Conservation (phyloP, 2,113 vertebrate species). For the Panurus biarmicus region DNA sequence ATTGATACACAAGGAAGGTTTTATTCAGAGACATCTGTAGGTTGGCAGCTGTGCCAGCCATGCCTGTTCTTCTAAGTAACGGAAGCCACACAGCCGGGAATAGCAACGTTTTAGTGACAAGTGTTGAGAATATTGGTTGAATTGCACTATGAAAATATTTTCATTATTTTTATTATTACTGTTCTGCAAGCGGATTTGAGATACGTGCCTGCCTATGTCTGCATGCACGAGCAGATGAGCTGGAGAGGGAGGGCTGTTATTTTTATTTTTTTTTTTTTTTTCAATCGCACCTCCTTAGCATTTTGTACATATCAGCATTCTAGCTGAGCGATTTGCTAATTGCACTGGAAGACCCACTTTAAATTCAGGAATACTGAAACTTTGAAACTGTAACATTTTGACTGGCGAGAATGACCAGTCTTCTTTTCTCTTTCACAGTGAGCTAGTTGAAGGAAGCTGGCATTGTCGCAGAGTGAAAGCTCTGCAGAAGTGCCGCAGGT, state of each 20-base stretch:
- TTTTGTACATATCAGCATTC: slow-evolving; percentile 36
- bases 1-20: slow-evolving; percentile 48
- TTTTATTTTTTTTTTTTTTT: neutral
- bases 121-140: slow-evolving; percentile 40
- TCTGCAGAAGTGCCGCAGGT: slow-evolving; percentile 79
- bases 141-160: slow-evolving; percentile 40
- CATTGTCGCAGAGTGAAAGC: slow-evolving; percentile 73
- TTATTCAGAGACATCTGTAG: slow-evolving; percentile 63
- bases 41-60: slow-evolving; percentile 61
- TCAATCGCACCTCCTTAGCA: neutral
- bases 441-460: slow-evolving; percentile 76
- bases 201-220: neutral
- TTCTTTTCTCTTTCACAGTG: slow-evolving; percentile 62
- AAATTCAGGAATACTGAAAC: slow-evolving; percentile 59
- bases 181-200: neutral
- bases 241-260: neutral
- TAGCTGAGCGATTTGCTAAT: slow-evolving; percentile 42
- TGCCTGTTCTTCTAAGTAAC: slow-evolving; percentile 35
- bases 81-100: slow-evolving; percentile 23
- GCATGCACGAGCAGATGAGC: neutral
- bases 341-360: slow-evolving; percentile 34
- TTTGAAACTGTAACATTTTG: slow-evolving; percentile 56
- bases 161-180: slow-evolving; percentile 32
- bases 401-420: slow-evolving; percentile 74
- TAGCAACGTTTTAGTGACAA: slow-evolving; percentile 24